Evolutionary conservation across 2,888 invertebrate genomes (phyloP).

Genomic region (Netelia fuscicornis): DNA sequence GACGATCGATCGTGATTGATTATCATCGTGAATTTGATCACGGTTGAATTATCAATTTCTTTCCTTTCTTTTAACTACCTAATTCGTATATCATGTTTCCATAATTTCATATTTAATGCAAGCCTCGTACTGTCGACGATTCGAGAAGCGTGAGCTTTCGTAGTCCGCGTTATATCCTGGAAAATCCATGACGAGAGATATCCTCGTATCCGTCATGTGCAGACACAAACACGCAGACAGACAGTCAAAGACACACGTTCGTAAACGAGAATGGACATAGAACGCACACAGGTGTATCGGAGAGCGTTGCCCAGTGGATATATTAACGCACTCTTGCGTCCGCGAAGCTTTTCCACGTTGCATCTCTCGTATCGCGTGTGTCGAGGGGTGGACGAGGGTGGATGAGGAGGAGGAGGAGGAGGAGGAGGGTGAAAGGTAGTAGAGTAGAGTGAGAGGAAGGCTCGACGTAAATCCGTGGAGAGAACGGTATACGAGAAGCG

Average conservation of each 20-base stretch:
- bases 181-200: slow-evolving; percentile 50
- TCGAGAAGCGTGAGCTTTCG: not conserved
- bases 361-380: slow-evolving; percentile 15
- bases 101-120: too few species aligned
- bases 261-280: not conserved
- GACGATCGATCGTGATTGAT: too few species aligned
- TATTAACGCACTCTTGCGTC: slow-evolving; percentile 63
- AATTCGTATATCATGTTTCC: too few species aligned
- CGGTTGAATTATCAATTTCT: too few species aligned
- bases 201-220: slow-evolving; percentile 57
- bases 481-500: slow-evolving; percentile 51
- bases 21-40: too few species aligned
- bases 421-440: slow-evolving; percentile 13
- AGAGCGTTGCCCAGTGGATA: slow-evolving; percentile 54
- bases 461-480: slow-evolving; percentile 60
- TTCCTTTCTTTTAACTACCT: too few species aligned
- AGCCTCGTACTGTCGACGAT: too few species aligned
- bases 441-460: slow-evolving; percentile 8
- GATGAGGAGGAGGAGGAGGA: not conserved
- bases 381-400: not conserved
- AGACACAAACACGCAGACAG: not conserved
- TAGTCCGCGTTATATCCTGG: slow-evolving; percentile 47
- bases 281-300: not conserved
- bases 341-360: slow-evolving; percentile 51
- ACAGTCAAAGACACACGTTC: not conserved